Evolutionary conservation across 2,888 invertebrate genomes (phyloP).

Genomic region (Oconnorella tubifera): DNA sequence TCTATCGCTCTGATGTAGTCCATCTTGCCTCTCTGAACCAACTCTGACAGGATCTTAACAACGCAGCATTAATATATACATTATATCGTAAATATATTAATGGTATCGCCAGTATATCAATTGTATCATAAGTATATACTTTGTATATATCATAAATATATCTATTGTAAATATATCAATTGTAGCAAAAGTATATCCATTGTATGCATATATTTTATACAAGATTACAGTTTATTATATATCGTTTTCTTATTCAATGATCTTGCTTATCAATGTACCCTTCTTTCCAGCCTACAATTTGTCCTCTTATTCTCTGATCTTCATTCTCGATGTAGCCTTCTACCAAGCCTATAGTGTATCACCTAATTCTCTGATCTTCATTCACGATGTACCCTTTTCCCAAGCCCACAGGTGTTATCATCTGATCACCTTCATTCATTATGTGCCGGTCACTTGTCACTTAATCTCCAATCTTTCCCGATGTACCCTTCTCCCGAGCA

Average conservation of each 20-base stretch:
- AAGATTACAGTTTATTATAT: too few species aligned
- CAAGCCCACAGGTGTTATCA: too few species aligned
- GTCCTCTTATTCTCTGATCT: too few species aligned
- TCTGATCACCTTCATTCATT: neutral
- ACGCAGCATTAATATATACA: too few species aligned
- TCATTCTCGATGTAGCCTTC: too few species aligned
- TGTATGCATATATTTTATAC: too few species aligned
- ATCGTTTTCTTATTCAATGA: too few species aligned
- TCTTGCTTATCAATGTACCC: too few species aligned
- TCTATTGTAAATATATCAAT: neutral
- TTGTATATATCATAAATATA: neutral
- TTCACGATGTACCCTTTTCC: too few species aligned
- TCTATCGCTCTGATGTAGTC: conserved; percentile 81
- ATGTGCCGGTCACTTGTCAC: neutral
- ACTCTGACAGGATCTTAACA: conserved; percentile 74
- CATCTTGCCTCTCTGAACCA: conserved; percentile 76
- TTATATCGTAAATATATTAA: neutral
- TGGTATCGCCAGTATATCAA: neutral
- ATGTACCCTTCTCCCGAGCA: neutral
- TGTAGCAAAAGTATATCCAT: neutral
- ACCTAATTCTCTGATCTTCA: too few species aligned
- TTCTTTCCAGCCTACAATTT: too few species aligned
- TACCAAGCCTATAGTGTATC: too few species aligned
- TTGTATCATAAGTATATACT: neutral
- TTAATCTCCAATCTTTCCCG: neutral